Percentiles rank a stretch among this genome's conserved stretches.
These are phyloP conservation scores for Calcarius lapponicus DNA, from an alignment of 2,797 vertebrate species.

Conservation along the genomic window DNA sequence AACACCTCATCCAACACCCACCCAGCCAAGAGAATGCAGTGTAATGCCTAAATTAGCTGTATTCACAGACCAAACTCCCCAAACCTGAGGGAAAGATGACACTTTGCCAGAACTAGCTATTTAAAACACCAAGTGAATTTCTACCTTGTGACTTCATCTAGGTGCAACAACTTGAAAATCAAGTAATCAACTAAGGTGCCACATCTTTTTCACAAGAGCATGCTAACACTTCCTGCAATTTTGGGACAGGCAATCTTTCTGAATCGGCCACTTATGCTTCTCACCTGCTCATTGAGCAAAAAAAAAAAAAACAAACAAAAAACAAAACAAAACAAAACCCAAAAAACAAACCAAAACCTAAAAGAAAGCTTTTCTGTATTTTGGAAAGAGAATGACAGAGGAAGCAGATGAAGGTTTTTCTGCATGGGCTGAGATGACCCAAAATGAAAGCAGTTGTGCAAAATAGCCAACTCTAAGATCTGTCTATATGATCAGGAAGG, in stretches of 20 bases:
- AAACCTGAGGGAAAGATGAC: neutral
- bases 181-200: neutral
- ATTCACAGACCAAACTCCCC: neutral
- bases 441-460: neutral
- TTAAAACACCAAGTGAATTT: neutral
- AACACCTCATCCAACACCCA: neutral
- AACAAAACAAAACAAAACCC: neutral
- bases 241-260: neutral
- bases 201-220: neutral
- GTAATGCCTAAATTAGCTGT: neutral
- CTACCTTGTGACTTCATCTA: accelerated
- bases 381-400: neutral
- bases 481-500: neutral
- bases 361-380: neutral
- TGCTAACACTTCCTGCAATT: neutral
- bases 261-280: neutral
- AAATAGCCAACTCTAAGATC: neutral
- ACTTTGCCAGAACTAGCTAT: neutral
- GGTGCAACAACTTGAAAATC: neutral
- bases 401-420: neutral
- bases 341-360: no score
- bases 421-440: neutral
- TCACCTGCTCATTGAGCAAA: neutral
- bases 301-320: neutral
- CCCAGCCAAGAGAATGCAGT: neutral